These are phyloP conservation scores for Drosophila mercatorum DNA, from an alignment of 2,888 invertebrate genomes.

Conservation along the genomic window DNA sequence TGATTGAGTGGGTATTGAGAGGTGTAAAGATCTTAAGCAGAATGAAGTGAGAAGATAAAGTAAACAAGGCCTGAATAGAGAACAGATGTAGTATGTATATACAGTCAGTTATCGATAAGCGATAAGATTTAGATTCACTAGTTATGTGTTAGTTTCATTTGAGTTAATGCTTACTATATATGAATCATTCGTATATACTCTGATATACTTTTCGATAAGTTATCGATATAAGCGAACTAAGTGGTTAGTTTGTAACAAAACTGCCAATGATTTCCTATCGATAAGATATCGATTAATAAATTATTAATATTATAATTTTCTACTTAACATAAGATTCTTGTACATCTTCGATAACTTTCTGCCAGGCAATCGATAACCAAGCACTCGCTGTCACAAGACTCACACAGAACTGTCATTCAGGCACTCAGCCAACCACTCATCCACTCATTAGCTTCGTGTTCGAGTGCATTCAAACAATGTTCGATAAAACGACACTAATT, in stretches of 20 bases:
- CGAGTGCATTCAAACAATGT: constrained; percentile 66
- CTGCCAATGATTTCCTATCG: background rate
- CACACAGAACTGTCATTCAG: background rate
- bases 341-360: background rate
- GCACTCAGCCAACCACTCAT: constrained; percentile 19
- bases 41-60: too few species aligned
- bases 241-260: too few species aligned
- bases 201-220: background rate
- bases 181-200: background rate
- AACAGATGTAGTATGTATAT: background rate
- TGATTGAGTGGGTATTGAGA: background rate
- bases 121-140: background rate
- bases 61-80: background rate
- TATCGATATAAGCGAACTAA: background rate
- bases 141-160: background rate
- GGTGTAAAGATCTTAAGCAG: background rate
- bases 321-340: background rate
- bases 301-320: background rate
- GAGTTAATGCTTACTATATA: background rate
- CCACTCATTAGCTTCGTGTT: constrained; percentile 45
- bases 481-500: constrained; percentile 75
- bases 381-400: background rate
- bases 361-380: constrained; percentile 1
- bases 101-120: background rate
- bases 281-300: background rate